Percentiles rank a stretch among this genome's conserved stretches.
Conservation (phyloP, 2,113 vertebrate species). For the Lates calcarifer region DNA sequence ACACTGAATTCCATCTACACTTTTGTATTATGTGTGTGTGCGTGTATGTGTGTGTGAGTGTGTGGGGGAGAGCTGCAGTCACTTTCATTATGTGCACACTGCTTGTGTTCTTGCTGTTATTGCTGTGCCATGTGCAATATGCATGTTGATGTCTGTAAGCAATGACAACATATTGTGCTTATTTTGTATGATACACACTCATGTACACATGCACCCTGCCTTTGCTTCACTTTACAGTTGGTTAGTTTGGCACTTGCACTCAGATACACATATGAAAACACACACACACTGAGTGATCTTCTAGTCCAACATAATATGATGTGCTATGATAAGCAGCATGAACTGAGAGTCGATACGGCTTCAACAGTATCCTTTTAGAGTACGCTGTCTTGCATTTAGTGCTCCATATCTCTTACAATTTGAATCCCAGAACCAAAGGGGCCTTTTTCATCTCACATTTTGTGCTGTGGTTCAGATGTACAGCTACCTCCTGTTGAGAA, state of each 20-base stretch:
- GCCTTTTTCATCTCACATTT: not conserved
- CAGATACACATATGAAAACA: not conserved
- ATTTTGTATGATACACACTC: slow-evolving; percentile 13
- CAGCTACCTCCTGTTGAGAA: slow-evolving; percentile 9
- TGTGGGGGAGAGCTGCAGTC: not conserved
- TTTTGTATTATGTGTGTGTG: slow-evolving; percentile 13
- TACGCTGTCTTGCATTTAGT: slow-evolving; percentile 1
- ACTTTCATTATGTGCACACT: slow-evolving; percentile 1
- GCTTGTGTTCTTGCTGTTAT: not conserved
- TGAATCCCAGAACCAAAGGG: slow-evolving; percentile 3
- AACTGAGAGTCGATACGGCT: not conserved
- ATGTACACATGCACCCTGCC: not conserved
- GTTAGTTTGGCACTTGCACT: not conserved
- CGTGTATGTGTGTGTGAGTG: not conserved
- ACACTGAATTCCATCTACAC: slow-evolving; percentile 34
- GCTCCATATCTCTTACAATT: slow-evolving; percentile 31
- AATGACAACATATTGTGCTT: slow-evolving; percentile 21
- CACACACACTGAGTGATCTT: not conserved
- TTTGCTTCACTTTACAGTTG: not conserved
- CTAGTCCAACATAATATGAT: slow-evolving; percentile 14
- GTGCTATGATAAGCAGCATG: slow-evolving; percentile 2
- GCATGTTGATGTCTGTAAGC: slow-evolving; percentile 1
- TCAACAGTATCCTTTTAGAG: slow-evolving; percentile 1
- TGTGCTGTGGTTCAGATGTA: slow-evolving; percentile 20
- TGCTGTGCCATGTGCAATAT: slow-evolving; percentile 20